These are phyloP conservation scores for Rhagonycha lutea DNA, from an alignment of 2,888 invertebrate species.

Conservation along the genomic window DNA sequence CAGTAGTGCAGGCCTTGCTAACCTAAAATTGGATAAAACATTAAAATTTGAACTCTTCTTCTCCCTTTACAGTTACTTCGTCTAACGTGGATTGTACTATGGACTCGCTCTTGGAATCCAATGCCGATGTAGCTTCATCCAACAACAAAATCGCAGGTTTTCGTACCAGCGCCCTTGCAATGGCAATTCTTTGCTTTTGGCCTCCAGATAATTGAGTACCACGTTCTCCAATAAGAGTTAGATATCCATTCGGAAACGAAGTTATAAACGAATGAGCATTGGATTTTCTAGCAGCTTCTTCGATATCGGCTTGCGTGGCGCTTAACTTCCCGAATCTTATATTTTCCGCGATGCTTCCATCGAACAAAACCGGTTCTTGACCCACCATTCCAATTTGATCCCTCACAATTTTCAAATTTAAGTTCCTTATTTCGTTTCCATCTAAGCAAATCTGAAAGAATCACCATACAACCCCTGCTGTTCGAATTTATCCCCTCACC, in stretches of 20 bases:
- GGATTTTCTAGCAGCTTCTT: slow-evolving; percentile 70
- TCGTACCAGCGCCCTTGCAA: slow-evolving; percentile 82
- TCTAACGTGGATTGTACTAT: slow-evolving; percentile 83
- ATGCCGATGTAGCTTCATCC: slow-evolving; percentile 89
- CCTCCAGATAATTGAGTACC: slow-evolving; percentile 86
- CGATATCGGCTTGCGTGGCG: slow-evolving; percentile 69
- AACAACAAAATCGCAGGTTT: slow-evolving; percentile 77
- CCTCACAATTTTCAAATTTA: slow-evolving; percentile 82
- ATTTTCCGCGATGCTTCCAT: slow-evolving; percentile 82
- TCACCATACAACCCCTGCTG: no score
- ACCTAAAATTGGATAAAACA: slow-evolving; percentile 55
- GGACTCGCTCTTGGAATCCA: slow-evolving; percentile 84
- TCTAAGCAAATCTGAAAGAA: slow-evolving; percentile 62
- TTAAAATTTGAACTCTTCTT: slow-evolving; percentile 6
- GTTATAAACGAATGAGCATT: slow-evolving; percentile 80
- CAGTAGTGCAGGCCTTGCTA: slow-evolving; percentile 74
- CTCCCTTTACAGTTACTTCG: slow-evolving; percentile 61
- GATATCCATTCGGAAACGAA: slow-evolving; percentile 76
- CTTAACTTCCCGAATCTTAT: slow-evolving; percentile 71
- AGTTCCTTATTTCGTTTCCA: slow-evolving; percentile 66
- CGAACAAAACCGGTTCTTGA: slow-evolving; percentile 89
- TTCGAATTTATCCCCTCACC: slow-evolving; percentile 53
- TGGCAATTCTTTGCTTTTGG: slow-evolving; percentile 88
- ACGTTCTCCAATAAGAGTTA: slow-evolving; percentile 82
- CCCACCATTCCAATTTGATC: slow-evolving; percentile 86